A percentile compares a stretch with the other conserved stretches of the same genome.
Conservation (phyloP, 2,888 invertebrate genomes). For the Chelonus formosanus region DNA sequence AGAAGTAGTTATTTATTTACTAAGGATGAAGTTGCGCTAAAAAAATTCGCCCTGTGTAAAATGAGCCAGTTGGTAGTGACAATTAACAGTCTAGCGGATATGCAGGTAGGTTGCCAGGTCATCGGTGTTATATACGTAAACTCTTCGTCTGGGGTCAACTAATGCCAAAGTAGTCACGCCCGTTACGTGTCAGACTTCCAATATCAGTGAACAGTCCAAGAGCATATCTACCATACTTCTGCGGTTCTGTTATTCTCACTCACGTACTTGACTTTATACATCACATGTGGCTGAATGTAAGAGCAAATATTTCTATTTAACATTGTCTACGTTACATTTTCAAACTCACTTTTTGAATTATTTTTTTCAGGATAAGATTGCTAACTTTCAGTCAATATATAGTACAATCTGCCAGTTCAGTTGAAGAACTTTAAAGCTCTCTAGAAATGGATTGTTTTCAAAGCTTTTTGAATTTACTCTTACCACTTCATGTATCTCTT, state of each 20-base stretch:
- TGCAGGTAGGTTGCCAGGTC: slow-evolving; percentile 21
- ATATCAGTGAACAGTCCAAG: slow-evolving; percentile 10
- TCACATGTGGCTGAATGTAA: too few species aligned
- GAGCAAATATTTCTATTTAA: too few species aligned
- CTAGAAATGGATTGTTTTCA: too few species aligned
- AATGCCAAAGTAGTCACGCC: slow-evolving; percentile 26
- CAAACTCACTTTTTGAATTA: too few species aligned
- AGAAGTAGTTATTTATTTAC: neutral
- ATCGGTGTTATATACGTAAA: slow-evolving; percentile 4
- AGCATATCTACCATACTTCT: slow-evolving; percentile 2
- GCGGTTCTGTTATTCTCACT: neutral
- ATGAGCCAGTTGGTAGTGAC: slow-evolving; percentile 18
- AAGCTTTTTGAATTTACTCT: too few species aligned
- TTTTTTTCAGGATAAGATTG: too few species aligned
- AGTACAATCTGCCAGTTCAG: too few species aligned
- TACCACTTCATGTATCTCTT: too few species aligned
- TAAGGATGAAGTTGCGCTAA: neutral
- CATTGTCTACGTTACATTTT: too few species aligned
- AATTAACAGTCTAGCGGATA: slow-evolving; percentile 1
- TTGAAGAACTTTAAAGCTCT: too few species aligned
- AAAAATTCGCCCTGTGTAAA: neutral
- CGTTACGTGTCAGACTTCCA: slow-evolving; percentile 27
- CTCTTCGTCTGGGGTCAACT: slow-evolving; percentile 19
- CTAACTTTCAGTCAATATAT: too few species aligned
- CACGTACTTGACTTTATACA: too few species aligned